Percentiles rank a stretch among this genome's conserved stretches.
These are phyloP conservation scores for Discoglossus pictus DNA, from an alignment of 2,797 vertebrate genomes.

Conservation along the genomic window DNA sequence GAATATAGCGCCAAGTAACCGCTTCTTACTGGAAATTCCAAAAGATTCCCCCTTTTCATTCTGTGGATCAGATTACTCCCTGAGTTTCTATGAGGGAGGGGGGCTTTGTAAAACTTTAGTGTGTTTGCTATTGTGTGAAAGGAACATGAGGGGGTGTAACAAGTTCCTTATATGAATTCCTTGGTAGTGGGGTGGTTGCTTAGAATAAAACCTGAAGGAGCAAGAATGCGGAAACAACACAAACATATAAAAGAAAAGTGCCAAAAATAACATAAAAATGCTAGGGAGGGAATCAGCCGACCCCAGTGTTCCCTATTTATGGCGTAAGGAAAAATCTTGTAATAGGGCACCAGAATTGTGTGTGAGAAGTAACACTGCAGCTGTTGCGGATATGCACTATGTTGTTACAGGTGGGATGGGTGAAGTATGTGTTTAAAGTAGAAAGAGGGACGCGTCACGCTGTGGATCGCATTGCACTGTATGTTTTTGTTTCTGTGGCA, in stretches of 20 bases:
- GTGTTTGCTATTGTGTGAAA: not conserved
- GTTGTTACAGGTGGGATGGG: conserved; percentile 31
- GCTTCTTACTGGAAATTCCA: no score
- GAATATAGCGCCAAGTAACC: no score
- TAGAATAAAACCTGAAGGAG: conserved; percentile 23
- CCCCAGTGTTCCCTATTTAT: not conserved
- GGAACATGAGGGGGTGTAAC: not conserved
- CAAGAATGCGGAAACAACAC: conserved; percentile 72
- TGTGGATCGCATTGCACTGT: not conserved
- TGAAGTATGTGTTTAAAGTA: not conserved
- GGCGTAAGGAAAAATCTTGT: not conserved
- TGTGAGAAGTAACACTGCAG: conserved; percentile 2
- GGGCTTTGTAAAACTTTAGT: conserved; percentile 3
- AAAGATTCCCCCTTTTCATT: no score
- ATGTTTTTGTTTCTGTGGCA: not conserved
- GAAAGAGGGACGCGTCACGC: conserved; percentile 19
- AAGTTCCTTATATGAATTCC: conserved; percentile 9
- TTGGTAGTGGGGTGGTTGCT: not conserved
- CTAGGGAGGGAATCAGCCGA: not conserved
- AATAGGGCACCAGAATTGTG: not conserved
- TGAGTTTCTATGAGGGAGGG: not conserved
- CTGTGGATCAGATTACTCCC: no score
- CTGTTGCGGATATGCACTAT: not conserved
- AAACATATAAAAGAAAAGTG: conserved; percentile 56
- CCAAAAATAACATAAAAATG: not conserved